Evolutionary conservation across 2,797 vertebrate species (phyloP).

Genomic region (Balearica regulorum): DNA sequence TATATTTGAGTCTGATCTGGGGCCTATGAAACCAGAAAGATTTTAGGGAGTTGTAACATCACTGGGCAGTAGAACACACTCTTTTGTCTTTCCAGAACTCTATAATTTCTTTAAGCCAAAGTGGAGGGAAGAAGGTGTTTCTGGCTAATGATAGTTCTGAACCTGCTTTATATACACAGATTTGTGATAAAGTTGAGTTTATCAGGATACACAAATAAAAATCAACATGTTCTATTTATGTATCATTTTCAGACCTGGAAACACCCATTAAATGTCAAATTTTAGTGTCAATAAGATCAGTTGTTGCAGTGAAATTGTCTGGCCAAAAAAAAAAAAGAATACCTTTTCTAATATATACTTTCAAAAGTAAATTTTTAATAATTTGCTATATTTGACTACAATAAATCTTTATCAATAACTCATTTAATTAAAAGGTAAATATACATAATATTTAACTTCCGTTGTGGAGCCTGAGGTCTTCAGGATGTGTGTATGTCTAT

Average conservation of each 20-base stretch:
- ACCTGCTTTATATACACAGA: not conserved
- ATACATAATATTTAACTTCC: not conserved
- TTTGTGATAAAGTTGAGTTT: not conserved
- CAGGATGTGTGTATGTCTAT: not conserved
- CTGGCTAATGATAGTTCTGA: slow-evolving; percentile 33
- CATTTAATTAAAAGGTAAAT: not conserved
- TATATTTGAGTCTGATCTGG: not conserved
- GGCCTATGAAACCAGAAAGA: not conserved
- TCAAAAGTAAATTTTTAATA: not conserved
- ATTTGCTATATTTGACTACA: not conserved
- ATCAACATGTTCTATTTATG: not conserved
- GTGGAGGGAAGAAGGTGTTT: not conserved
- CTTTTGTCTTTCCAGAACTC: not conserved
- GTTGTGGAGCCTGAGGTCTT: not conserved
- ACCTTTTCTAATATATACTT: not conserved
- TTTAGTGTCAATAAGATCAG: not conserved
- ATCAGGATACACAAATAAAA: not conserved
- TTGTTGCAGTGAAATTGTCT: slow-evolving; percentile 12
- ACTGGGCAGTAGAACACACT: not conserved
- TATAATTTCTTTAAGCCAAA: not conserved
- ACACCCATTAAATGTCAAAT: not conserved
- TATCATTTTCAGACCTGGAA: not conserved
- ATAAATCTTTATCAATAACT: not conserved
- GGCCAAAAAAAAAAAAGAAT: not conserved
- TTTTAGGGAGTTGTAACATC: not conserved